Evolutionary conservation across 2,113 vertebrate genomes (phyloP), one percentile per base, ranked within the genome.

Genomic region (Eudyptes chrysolophus): DNA sequence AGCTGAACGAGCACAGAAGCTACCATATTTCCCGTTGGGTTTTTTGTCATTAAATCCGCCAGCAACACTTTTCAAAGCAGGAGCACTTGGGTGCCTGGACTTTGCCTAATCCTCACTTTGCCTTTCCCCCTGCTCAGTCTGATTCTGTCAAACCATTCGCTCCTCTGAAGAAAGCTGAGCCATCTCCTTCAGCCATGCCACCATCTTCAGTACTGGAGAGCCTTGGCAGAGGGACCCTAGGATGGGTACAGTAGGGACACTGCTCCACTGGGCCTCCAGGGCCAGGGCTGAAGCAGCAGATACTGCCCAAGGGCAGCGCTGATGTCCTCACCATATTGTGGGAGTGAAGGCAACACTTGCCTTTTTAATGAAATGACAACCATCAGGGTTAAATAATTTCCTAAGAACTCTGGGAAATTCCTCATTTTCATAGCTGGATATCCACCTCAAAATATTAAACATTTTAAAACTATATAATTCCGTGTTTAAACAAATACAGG

Each of bases 11-110:
- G 34, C 30, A n/a, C 14, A 84, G 75, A 76, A 79, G 10, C 44
- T 57, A 27, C 10, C 1, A 0, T n/a, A 55, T n/a, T 84, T 30
- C 55, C 46, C 3, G 3, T 8, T 22, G 19, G 4, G 4, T 1
- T 74, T 52, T 87, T 55, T 32, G 46, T 61, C 24, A 66, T 52
- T 66, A 87, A 66, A 76, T 52, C 40, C 8, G 2, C 29, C 54
- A 80, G 46, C 24, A 75, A 60, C 22, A 8, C 46, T 52, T 62
- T 57, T 34, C 57, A 57, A 70, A 84, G 61, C 25, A 71, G 62
- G 34, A 87, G 4, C 16, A 29, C 54, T 57, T 66, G 16, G 34
- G 25, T 55, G 34, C 44, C 29, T 57, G 62, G 25, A 62, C 52
- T 76, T 40, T 30, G 42, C 21, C 36, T 58, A 52, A 88, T 34